Base-by-base conservation (phyloP, 2,888 invertebrate genomes). In the Malthinus flaveolus region DNA sequence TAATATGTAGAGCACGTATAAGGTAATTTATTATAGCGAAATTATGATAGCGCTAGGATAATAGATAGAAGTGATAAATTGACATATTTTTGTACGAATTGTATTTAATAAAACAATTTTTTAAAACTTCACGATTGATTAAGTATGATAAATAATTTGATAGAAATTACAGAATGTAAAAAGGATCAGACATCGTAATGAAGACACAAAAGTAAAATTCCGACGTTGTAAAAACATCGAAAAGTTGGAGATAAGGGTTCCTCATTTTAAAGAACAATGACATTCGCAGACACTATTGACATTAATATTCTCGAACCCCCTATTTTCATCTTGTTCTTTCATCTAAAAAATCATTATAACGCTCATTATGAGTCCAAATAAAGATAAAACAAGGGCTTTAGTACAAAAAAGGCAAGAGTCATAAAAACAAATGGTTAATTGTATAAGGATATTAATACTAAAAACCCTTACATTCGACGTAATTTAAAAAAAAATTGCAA, bases 281-380 rank as follows among this genome's bases (percentile, higher is more conserved):
- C 72, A 71, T 73, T 74, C 71, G 70, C 72, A 73, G 74, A 73
- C 72, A 72, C 72, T 71, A 73, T 74, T 71, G 71, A 70, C 74
- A 73, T 75, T 75, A 75, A 75, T 74, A 75, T 75, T 74, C 70
- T 68, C 61, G 68, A 66, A 66, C 68, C 23, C 67, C 65, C 68
- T 66, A 67, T 70, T 69, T 67, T 63, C 68, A 62, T 67, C 68
- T 66, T 68, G 68, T 60, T 68, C 68, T 66, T 69, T 64, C 69
- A 65, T 69, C 69, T 70, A 75, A 76, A 74, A 75, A 75, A 75
- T 73, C 74, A 73, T 75, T 75, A 75, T 75, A 70, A 73, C 71
- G 71, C 70, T 69, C 73, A 71, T 73, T 74, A 71, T 67, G 66
- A 71, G 67, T 68, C 70, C 75, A 75, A 74, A 75, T 73, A 71